Evolutionary conservation across 2,113 vertebrate species (phyloP), one percentile per base, ranked within the genome.

Genomic region (Elachura formosa): DNA sequence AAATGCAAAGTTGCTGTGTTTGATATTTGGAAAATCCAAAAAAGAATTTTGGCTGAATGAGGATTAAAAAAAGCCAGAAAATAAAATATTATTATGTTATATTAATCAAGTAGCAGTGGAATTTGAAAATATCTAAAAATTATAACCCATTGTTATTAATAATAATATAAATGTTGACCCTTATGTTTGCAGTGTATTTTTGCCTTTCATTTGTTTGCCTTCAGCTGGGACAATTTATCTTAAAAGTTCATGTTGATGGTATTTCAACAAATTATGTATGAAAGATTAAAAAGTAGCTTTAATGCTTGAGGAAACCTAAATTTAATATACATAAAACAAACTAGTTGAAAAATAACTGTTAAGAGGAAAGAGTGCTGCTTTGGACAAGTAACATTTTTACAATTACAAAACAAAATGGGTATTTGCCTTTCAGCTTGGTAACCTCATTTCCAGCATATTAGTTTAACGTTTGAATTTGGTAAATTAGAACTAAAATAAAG

Each of bases 401-500:
- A 67, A 2, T 72, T 86, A 67, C 16, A 12, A 41, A 51, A 25
- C 54, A 19, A 38, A 67, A 5, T 34, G 19, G 64, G 7, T 62
- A 38, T 84, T 91, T 91, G 76, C 41, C 56, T 94, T 77, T 93
- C 49, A 93, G 64, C n/a, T 61, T 95, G 49, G 28, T 87, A 80
- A 80, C 24, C 29, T 83, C 59, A 76, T 76, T 86, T 91, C 87
- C 68, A 40, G 25, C 55, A 10, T 61, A 59, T 86, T 64, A 56
- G 22, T 86, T 90, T 56, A 73, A 77, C 46, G 41, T 78, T 87
- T 82, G 43, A 52, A 54, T 71, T n/a, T 75, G 55, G 22, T 49
- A 83, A 26, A 21, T 59, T 72, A 87, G 46, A 84, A 40, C 11
- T 49, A 41, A 63, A 67, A 23, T n/a, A 78, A 83, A 82, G 33